Evolutionary conservation across 2,113 vertebrate genomes (phyloP).

Genomic region (Malurus elegans): DNA sequence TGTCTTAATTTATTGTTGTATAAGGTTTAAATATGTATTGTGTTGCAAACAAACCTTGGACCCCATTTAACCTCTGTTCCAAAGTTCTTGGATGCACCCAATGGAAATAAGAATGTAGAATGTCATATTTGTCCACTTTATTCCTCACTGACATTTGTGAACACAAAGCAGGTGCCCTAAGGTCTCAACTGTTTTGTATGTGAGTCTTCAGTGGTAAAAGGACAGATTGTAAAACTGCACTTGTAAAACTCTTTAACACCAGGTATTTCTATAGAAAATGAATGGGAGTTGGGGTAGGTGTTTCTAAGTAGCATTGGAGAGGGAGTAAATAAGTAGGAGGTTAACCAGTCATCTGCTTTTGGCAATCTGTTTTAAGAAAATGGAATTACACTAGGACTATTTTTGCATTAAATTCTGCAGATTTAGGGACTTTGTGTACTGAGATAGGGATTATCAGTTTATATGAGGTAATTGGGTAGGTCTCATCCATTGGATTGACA

Average conservation of each 20-base stretch:
- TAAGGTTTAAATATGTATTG: neutral
- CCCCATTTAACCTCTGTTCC: neutral
- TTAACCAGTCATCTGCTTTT: neutral
- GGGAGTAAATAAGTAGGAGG: neutral
- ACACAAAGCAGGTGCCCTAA: neutral
- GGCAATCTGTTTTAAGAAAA: neutral
- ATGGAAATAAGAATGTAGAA: neutral
- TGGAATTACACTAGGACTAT: neutral
- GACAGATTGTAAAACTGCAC: neutral
- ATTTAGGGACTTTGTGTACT: neutral
- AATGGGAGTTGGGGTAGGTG: neutral
- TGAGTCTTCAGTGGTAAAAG: neutral
- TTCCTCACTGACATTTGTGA: neutral
- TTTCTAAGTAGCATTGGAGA: neutral
- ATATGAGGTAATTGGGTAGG: neutral
- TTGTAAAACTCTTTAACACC: neutral
- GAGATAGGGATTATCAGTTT: neutral
- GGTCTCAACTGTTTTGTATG: neutral
- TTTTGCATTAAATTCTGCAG: neutral
- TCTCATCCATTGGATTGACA: neutral
- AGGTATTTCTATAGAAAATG: neutral
- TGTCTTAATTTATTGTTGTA: neutral
- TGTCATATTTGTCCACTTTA: neutral
- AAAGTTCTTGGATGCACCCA: neutral
- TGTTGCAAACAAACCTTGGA: neutral